phyloP scores from a whole-genome alignment of 2,113 vertebrate species.

The Calyptommatus sinebrachiatus region DNA sequence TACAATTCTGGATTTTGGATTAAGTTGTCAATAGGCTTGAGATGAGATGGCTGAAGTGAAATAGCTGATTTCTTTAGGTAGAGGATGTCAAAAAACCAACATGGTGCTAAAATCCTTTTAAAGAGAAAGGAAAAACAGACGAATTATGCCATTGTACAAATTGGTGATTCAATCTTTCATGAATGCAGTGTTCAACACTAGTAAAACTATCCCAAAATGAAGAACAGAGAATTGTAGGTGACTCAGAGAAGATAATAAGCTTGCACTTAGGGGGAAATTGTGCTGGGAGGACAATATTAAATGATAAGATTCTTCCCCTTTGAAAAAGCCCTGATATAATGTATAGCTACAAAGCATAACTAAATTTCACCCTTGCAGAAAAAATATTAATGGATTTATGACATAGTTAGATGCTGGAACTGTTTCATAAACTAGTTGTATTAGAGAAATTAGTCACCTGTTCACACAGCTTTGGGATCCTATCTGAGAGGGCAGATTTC shows the following conservation, averaged over 20 bases:
- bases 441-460: too few species aligned
- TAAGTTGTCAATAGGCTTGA: not conserved
- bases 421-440: too few species aligned
- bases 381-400: not conserved
- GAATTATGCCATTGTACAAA: not conserved
- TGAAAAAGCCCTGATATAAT: not conserved
- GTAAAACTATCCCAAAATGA: slow-evolving; percentile 2
- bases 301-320: not conserved
- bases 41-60: not conserved
- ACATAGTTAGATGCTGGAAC: too few species aligned
- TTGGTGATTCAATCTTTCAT: slow-evolving; percentile 6
- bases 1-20: too few species aligned
- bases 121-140: not conserved
- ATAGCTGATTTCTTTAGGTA: not conserved
- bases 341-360: not conserved
- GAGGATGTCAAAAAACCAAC: not conserved
- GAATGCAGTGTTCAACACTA: slow-evolving; percentile 1
- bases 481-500: too few species aligned
- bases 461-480: too few species aligned
- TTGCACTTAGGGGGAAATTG: not conserved
- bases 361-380: not conserved
- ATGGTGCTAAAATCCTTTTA: not conserved
- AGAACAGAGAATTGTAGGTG: not conserved
- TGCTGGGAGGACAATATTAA: not conserved
- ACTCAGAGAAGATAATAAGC: slow-evolving; percentile 6